Conservation (phyloP, 2,888 invertebrate species). For the Spisula subtruncata region DNA sequence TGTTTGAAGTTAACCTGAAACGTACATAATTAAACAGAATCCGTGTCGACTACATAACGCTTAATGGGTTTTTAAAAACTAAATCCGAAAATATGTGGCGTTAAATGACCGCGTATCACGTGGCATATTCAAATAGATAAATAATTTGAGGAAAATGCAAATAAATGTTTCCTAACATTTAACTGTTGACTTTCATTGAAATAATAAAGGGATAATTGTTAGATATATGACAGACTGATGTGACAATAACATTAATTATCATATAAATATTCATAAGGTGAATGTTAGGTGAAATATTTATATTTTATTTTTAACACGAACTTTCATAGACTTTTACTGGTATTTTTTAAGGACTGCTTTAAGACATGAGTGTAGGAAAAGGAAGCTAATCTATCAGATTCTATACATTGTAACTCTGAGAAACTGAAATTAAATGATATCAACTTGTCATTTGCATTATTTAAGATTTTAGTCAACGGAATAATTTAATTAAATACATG, state of each 20-base stretch:
- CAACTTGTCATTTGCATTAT: too few relatives aligned
- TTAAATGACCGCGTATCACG: neutral
- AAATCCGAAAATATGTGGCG: neutral
- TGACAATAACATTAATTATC: neutral
- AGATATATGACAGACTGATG: neutral
- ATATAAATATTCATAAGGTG: conserved; percentile 8
- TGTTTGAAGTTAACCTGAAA: conserved; percentile 10
- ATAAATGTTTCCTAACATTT: neutral
- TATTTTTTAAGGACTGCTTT: too few relatives aligned
- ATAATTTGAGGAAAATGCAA: conserved; percentile 20
- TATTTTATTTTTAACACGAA: too few relatives aligned
- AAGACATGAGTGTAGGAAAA: too few relatives aligned
- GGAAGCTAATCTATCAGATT: too few relatives aligned
- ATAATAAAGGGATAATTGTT: neutral
- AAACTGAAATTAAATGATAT: too few relatives aligned
- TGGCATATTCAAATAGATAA: neutral
- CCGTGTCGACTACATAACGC: neutral
- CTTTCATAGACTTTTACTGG: too few relatives aligned
- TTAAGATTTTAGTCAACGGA: too few relatives aligned
- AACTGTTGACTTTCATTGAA: neutral
- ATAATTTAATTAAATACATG: too few relatives aligned
- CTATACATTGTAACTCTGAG: too few relatives aligned
- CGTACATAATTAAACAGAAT: neutral
- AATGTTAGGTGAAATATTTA: too few relatives aligned
- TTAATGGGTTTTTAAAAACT: neutral